Percentiles rank a stretch among this genome's conserved stretches.
phyloP scores from a whole-genome alignment of 2,113 vertebrate species.

The Anhinga anhinga region DNA sequence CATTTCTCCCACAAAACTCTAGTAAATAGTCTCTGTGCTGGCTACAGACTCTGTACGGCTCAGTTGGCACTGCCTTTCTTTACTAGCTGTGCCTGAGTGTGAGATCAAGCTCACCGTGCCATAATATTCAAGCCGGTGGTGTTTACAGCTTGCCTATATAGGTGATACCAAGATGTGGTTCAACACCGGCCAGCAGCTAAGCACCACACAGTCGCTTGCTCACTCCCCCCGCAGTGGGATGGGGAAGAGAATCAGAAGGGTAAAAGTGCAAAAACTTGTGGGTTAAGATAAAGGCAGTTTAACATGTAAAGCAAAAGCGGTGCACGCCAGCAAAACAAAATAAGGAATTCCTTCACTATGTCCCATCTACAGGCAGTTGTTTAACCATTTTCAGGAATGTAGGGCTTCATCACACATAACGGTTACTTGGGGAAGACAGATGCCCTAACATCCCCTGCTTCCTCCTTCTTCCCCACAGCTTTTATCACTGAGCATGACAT shows the following conservation, averaged over 20 bases:
- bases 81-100: too few relatives aligned
- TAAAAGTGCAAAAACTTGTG: not conserved
- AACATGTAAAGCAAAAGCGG: not conserved
- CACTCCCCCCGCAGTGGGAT: too few relatives aligned
- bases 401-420: not conserved
- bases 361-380: not conserved
- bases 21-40: too few relatives aligned
- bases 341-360: not conserved
- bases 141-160: too few relatives aligned
- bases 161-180: too few relatives aligned
- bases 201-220: not conserved
- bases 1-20: not conserved
- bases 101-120: too few relatives aligned
- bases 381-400: not conserved
- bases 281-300: not conserved
- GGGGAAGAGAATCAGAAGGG: not conserved
- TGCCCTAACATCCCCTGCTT: not conserved
- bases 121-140: too few relatives aligned
- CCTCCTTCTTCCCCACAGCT: not conserved
- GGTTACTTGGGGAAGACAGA: not conserved
- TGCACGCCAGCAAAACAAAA: not conserved
- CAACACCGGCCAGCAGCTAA: not conserved
- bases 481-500: not conserved
- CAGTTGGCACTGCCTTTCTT: too few relatives aligned
- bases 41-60: too few relatives aligned